Percentiles rank a stretch among this genome's conserved stretches.
Conservation (phyloP, 2,113 vertebrate genomes). For the Lagenorhynchus albirostris region DNA sequence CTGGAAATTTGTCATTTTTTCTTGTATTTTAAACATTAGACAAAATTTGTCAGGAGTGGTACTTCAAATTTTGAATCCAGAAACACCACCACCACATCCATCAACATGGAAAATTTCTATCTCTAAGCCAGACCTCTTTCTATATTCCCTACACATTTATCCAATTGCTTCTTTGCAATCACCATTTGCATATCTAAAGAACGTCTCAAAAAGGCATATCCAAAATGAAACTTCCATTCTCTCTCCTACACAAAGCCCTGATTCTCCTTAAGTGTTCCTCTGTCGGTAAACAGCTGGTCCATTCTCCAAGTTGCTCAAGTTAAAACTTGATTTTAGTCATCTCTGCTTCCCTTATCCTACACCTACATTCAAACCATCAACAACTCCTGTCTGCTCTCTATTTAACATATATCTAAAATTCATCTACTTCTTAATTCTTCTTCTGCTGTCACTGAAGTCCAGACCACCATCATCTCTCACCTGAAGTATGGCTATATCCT, state of each 20-base stretch:
- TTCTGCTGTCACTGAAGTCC: not conserved
- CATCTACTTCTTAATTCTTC: not conserved
- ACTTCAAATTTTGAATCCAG: not conserved
- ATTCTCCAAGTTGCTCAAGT: not conserved
- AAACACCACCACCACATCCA: not conserved
- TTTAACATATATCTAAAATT: not conserved
- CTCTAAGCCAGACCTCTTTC: not conserved
- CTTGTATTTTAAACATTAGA: not conserved
- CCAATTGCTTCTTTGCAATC: not conserved
- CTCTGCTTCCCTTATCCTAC: not conserved
- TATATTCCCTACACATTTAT: not conserved
- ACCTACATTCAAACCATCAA: not conserved
- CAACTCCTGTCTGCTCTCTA: not conserved
- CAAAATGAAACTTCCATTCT: not conserved
- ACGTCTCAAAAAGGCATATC: not conserved
- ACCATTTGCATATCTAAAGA: not conserved
- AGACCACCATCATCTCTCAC: not conserved
- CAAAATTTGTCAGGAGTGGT: not conserved
- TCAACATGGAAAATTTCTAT: not conserved
- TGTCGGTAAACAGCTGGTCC: not conserved
- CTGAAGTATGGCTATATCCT: not conserved
- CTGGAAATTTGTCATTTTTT: not conserved
- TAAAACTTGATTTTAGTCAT: not conserved
- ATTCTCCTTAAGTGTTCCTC: not conserved
- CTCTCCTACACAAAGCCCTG: not conserved